phyloP scores from a whole-genome alignment of 2,888 invertebrate species.

The Strigamia transsilvanica region DNA sequence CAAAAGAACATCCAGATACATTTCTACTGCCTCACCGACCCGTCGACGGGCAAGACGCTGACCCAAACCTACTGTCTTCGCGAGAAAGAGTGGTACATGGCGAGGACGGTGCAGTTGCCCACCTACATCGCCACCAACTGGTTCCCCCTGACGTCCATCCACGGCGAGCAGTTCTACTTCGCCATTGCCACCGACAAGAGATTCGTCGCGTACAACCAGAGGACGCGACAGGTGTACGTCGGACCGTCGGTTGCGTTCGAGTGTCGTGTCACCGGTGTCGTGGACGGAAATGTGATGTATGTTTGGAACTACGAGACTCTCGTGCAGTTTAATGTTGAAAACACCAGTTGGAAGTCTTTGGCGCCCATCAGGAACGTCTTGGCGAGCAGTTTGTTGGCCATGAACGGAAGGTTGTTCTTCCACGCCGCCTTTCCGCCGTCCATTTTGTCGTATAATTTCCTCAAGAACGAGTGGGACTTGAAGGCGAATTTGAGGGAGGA shows the following conservation, averaged over 20 bases:
- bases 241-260: neutral
- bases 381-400: neutral
- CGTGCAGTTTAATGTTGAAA: neutral
- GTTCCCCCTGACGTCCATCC: neutral
- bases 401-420: neutral
- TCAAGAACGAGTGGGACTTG: neutral
- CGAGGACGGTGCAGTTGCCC: neutral
- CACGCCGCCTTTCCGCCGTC: neutral
- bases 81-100: neutral
- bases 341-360: neutral
- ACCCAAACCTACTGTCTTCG: neutral
- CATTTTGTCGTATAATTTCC: neutral
- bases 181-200: neutral
- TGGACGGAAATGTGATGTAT: slow-evolving; percentile 4
- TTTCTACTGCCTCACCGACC: neutral
- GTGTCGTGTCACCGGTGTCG: neutral
- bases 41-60: neutral
- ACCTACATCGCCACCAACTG: neutral
- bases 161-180: neutral
- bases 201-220: neutral
- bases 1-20: neutral
- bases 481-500: neutral
- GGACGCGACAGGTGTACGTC: neutral
- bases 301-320: slow-evolving; percentile 5
- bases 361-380: neutral